These are phyloP conservation scores for Labeo catla DNA, from an alignment of 2,113 vertebrate genomes.

Conservation along the genomic window DNA sequence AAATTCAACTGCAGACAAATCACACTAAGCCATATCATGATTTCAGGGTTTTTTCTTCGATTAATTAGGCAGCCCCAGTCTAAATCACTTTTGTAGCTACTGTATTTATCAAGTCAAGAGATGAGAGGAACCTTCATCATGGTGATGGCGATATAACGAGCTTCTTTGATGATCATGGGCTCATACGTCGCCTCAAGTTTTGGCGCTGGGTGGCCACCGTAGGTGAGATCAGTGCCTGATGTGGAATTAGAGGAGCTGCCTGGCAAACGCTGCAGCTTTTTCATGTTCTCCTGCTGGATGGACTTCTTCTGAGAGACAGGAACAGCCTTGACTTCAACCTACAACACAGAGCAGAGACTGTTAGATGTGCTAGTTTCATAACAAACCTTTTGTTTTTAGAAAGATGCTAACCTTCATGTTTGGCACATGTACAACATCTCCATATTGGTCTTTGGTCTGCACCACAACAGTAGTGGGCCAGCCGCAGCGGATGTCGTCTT, in stretches of 20 bases:
- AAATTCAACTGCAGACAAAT: too few relatives aligned
- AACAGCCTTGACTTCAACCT: conserved; percentile 99
- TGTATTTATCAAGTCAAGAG: conserved; percentile 9
- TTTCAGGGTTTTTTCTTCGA: too few relatives aligned
- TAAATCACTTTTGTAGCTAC: background rate
- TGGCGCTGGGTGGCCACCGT: conserved; percentile 92
- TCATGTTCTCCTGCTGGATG: conserved; percentile 87
- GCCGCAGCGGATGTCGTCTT: conserved; percentile 96
- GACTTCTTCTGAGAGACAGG: conserved; percentile 98
- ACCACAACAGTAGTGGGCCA: conserved; percentile 97
- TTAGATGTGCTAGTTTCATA: background rate
- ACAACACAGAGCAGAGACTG: conserved; percentile 20
- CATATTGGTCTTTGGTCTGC: conserved; percentile 98
- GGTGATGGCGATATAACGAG: conserved; percentile 96
- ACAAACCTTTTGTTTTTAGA: background rate
- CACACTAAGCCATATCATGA: too few relatives aligned
- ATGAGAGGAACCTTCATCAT: conserved; percentile 94
- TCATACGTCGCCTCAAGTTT: conserved; percentile 97
- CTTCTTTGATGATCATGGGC: conserved; percentile 98
- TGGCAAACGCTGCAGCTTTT: conserved; percentile 87
- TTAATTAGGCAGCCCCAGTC: background rate
- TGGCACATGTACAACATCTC: conserved; percentile 96
- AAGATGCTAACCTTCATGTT: conserved; percentile 91
- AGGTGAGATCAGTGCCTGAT: conserved; percentile 86
- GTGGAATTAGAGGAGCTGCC: conserved; percentile 81